These are phyloP conservation scores for Pardalotus punctatus DNA, from an alignment of 2,113 vertebrate species.

Conservation along the genomic window DNA sequence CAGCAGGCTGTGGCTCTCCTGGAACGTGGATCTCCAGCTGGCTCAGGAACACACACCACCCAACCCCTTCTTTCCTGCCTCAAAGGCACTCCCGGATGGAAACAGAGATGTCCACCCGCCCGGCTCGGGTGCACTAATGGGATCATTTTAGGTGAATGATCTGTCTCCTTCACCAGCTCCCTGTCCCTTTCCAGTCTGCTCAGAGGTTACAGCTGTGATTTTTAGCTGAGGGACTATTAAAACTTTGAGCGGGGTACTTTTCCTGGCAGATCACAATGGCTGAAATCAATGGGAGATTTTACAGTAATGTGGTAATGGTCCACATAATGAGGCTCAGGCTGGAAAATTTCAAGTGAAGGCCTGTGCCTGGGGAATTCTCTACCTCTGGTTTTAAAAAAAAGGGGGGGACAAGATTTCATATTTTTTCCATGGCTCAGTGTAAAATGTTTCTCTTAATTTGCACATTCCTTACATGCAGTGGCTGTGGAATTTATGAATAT, in stretches of 20 bases:
- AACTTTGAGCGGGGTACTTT: not conserved
- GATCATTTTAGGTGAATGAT: not conserved
- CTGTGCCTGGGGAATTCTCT: not conserved
- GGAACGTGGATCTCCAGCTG: not conserved
- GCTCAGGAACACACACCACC: fast-evolving
- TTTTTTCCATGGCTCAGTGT: not conserved
- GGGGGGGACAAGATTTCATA: fast-evolving
- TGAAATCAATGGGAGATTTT: constrained; percentile 19
- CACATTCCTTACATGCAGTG: not conserved
- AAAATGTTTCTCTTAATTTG: not conserved
- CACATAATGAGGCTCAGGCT: not conserved
- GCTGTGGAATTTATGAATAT: not conserved
- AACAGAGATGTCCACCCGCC: not conserved
- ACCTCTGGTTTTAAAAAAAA: not conserved
- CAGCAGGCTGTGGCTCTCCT: not conserved
- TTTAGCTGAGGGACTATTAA: too few species aligned
- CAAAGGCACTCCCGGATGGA: not conserved
- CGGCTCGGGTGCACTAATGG: fast-evolving
- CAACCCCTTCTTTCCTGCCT: not conserved
- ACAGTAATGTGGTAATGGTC: not conserved
- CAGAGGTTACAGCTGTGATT: not conserved
- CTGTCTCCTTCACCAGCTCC: not conserved
- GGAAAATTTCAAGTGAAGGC: not conserved
- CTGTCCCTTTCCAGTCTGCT: not conserved
- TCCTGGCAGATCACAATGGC: not conserved